These are phyloP conservation scores for Ameiurus melas DNA, from an alignment of 2,113 vertebrate species.

Conservation along the genomic window DNA sequence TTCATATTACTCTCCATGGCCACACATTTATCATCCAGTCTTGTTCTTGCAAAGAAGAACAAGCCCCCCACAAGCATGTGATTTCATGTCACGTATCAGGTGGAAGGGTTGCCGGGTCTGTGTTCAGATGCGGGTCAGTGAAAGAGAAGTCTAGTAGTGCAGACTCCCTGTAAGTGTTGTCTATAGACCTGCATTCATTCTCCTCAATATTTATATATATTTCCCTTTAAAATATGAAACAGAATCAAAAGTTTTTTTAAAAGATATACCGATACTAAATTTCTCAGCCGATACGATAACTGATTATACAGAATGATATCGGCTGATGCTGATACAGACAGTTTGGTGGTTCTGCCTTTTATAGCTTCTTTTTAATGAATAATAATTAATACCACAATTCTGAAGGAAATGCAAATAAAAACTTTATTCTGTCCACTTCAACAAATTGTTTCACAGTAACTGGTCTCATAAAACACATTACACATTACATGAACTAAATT, in stretches of 20 bases:
- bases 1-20: not conserved
- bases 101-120: not conserved
- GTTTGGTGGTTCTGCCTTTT: too few relatives aligned
- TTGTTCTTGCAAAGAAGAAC: not conserved
- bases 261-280: too few relatives aligned
- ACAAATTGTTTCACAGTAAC: too few relatives aligned
- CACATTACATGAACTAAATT: too few relatives aligned
- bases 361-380: too few relatives aligned
- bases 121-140: not conserved
- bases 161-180: not conserved
- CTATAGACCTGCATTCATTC: not conserved
- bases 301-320: too few relatives aligned
- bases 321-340: too few relatives aligned
- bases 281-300: too few relatives aligned
- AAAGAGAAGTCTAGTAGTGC: not conserved
- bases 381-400: too few relatives aligned
- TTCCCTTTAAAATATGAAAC: not conserved
- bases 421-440: too few relatives aligned
- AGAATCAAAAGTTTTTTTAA: not conserved
- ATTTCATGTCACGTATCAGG: not conserved
- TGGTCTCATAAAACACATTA: too few relatives aligned
- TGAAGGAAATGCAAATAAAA: too few relatives aligned
- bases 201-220: not conserved
- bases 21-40: slow-evolving; percentile 5
- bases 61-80: not conserved